A percentile compares a stretch with the other conserved stretches of the same genome.
Evolutionary conservation across 2,113 vertebrate species (phyloP).

Genomic region (Xiphophorus hellerii): DNA sequence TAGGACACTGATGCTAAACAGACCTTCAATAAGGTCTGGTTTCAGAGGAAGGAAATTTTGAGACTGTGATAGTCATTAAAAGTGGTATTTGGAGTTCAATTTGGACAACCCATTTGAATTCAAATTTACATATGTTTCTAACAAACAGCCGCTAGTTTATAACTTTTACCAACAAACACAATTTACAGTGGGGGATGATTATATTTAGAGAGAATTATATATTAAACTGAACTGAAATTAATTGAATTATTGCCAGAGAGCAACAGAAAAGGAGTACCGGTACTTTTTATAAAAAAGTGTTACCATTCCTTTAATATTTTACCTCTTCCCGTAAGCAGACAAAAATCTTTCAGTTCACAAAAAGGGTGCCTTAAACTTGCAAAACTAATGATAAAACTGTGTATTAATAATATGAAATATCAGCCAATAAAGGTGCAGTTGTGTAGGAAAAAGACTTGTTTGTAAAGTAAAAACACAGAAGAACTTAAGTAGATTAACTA

Average conservation of each 20-base stretch:
- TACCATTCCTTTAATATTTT: background rate
- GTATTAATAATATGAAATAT: background rate
- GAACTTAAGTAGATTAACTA: slow-evolving; percentile 1
- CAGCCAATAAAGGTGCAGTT: background rate
- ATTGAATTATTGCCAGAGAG: too few relatives aligned
- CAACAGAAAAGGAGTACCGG: background rate
- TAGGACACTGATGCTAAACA: too few relatives aligned
- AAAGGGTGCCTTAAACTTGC: background rate
- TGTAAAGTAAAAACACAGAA: slow-evolving; percentile 20
- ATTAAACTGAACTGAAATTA: background rate
- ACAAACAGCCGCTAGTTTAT: too few relatives aligned
- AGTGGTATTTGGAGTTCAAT: too few relatives aligned
- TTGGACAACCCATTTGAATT: too few relatives aligned
- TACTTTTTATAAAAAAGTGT: background rate
- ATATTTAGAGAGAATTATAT: background rate
- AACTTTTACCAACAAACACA: background rate
- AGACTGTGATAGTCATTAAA: too few relatives aligned
- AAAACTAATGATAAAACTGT: background rate
- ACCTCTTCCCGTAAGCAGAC: background rate
- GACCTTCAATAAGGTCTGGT: too few relatives aligned
- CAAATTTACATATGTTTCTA: too few relatives aligned
- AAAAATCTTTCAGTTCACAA: background rate
- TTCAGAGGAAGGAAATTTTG: too few relatives aligned
- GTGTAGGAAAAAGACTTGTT: background rate
- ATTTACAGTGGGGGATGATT: background rate